A percentile compares a stretch with the other conserved stretches of the same genome.
These are phyloP conservation scores for Tribolium castaneum DNA, from an alignment of 1,140 invertebrate genomes.

Conservation along the genomic window DNA sequence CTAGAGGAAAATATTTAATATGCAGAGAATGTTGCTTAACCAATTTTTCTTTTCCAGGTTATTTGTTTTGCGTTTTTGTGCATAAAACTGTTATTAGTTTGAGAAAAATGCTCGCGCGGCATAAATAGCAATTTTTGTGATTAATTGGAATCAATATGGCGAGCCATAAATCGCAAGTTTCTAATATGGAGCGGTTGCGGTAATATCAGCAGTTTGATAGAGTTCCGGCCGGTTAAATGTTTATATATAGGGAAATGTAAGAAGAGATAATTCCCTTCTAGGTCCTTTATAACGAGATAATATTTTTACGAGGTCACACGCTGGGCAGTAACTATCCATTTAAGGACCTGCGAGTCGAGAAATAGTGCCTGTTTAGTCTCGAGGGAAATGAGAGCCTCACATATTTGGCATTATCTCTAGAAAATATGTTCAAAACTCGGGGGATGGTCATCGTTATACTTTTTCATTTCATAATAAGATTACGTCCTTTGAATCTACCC, in stretches of 20 bases:
- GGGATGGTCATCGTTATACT: conserved; percentile 51
- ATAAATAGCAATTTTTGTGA: conserved; percentile 7
- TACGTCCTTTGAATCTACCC: conserved; percentile 25
- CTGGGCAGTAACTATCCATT: conserved; percentile 59
- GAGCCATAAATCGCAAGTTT: conserved; percentile 8
- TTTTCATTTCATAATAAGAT: conserved; percentile 48
- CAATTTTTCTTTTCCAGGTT: conserved; percentile 7
- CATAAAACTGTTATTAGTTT: background rate
- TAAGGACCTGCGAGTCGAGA: conserved; percentile 56
- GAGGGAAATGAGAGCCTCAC: conserved; percentile 57
- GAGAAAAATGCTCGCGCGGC: background rate
- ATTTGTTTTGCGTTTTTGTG: conserved; percentile 12
- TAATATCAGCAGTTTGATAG: conserved; percentile 12
- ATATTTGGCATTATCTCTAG: conserved; percentile 58
- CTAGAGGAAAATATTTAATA: conserved; percentile 23
- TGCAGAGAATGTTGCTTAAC: conserved; percentile 3
- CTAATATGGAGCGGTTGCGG: conserved; percentile 6
- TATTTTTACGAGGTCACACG: conserved; percentile 58
- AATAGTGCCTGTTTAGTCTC: conserved; percentile 58
- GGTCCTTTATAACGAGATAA: conserved; percentile 56
- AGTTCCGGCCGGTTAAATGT: conserved; percentile 21
- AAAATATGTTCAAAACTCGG: conserved; percentile 57
- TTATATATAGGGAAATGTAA: conserved; percentile 42
- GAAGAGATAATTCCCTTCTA: conserved; percentile 38
- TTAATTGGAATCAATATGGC: conserved; percentile 13